Percentiles rank a stretch among this genome's conserved stretches.
Conservation (phyloP, 1,140 invertebrate genomes). For the Cotesia typhae region DNA sequence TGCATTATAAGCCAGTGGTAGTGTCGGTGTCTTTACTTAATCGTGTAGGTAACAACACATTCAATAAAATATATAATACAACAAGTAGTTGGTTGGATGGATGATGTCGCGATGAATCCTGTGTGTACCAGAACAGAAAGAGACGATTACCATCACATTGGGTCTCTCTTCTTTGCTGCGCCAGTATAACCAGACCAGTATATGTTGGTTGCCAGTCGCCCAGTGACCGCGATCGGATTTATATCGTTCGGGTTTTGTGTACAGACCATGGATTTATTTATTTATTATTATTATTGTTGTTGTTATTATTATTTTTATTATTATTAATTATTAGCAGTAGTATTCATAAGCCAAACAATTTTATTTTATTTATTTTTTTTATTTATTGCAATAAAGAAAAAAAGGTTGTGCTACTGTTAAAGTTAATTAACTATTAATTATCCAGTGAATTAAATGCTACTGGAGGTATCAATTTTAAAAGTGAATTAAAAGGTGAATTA, state of each 20-base stretch:
- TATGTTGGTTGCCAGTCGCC: constrained; percentile 35
- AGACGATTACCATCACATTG: constrained; percentile 24
- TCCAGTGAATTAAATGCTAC: neutral
- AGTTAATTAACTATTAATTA: neutral
- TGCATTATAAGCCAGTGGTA: no score
- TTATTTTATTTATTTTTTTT: no score
- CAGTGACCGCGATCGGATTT: constrained; percentile 36
- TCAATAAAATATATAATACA: no score
- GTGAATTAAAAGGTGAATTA: neutral
- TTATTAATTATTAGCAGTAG: no score
- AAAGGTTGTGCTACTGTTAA: no score
- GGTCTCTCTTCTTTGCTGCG: neutral
- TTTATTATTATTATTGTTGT: neutral
- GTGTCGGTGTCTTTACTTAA: no score
- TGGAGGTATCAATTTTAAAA: no score
- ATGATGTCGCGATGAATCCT: constrained; percentile 30
- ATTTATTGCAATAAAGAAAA: no score
- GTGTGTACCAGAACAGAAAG: constrained; percentile 20
- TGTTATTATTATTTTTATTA: no score
- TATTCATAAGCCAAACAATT: no score
- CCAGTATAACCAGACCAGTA: constrained; percentile 5
- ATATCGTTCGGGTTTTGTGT: constrained; percentile 19
- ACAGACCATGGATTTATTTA: constrained; percentile 32
- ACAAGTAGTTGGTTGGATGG: no score
- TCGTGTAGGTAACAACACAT: no score